phyloP scores from a whole-genome alignment of 2,797 vertebrate species.

The Phrynocephalus guinanensis region DNA sequence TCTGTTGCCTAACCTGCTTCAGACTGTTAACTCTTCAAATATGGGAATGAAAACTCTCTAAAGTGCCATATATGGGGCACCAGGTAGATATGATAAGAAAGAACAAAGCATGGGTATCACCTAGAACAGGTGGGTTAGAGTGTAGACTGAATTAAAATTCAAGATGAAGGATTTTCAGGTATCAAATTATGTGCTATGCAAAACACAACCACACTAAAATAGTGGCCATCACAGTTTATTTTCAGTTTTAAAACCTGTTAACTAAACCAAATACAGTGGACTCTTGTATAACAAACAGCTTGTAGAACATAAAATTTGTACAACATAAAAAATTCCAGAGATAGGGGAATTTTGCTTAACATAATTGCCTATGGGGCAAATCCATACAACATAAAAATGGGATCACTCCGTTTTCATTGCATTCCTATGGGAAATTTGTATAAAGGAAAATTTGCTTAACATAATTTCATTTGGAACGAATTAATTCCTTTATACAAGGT shows the following conservation, averaged over 20 bases:
- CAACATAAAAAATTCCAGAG: too few species aligned
- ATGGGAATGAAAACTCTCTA: too few species aligned
- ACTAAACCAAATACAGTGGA: not conserved
- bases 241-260: not conserved
- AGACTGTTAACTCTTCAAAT: not conserved
- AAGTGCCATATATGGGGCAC: not conserved
- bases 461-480: too few species aligned
- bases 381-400: too few species aligned
- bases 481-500: too few species aligned
- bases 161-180: not conserved
- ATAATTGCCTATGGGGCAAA: too few species aligned
- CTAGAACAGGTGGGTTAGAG: not conserved
- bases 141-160: not conserved
- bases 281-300: too few species aligned
- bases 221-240: not conserved
- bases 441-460: too few species aligned
- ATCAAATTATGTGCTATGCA: not conserved
- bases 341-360: too few species aligned
- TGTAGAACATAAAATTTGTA: too few species aligned
- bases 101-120: not conserved
- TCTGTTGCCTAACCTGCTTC: not conserved
- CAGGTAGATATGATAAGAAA: not conserved
- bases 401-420: too few species aligned
- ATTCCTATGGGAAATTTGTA: too few species aligned
- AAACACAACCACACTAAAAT: not conserved